These are phyloP conservation scores for Drosophila orena DNA, from an alignment of 1,140 invertebrate species.

Conservation along the genomic window DNA sequence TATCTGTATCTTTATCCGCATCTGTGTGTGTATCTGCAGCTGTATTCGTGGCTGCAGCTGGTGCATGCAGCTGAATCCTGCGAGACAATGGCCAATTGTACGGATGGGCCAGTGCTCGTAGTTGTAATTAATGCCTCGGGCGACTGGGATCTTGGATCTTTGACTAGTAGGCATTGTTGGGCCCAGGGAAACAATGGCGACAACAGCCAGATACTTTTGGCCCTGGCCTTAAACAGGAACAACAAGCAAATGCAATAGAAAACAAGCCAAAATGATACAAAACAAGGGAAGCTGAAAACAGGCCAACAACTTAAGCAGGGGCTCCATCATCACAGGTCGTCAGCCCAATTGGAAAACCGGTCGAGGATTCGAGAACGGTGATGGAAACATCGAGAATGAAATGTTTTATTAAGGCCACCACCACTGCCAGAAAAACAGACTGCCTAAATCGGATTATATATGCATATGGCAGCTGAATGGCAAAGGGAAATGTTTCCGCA, in stretches of 20 bases:
- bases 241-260: not conserved
- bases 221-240: constrained; percentile 63
- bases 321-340: constrained; percentile 7
- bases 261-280: not conserved
- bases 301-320: constrained; percentile 1
- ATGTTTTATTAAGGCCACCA: constrained; percentile 40
- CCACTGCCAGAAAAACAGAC: not conserved
- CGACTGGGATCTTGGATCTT: constrained; percentile 13
- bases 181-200: constrained; percentile 48
- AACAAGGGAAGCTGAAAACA: constrained; percentile 6
- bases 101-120: not conserved
- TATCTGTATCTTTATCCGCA: not conserved
- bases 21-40: constrained; percentile 9
- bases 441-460: constrained; percentile 33
- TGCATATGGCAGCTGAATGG: constrained; percentile 10
- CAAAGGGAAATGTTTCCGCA: not conserved
- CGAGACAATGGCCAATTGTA: constrained; percentile 48
- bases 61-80: not conserved
- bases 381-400: constrained; percentile 34
- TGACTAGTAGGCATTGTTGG: constrained; percentile 54
- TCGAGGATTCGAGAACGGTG: constrained; percentile 5
- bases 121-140: constrained; percentile 75
- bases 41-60: not conserved
- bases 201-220: constrained; percentile 31
- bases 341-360: constrained; percentile 5